Percentiles rank a stretch among this genome's conserved stretches.
phyloP scores from a whole-genome alignment of 2,888 invertebrate genomes.

The Sthenelais limicola region DNA sequence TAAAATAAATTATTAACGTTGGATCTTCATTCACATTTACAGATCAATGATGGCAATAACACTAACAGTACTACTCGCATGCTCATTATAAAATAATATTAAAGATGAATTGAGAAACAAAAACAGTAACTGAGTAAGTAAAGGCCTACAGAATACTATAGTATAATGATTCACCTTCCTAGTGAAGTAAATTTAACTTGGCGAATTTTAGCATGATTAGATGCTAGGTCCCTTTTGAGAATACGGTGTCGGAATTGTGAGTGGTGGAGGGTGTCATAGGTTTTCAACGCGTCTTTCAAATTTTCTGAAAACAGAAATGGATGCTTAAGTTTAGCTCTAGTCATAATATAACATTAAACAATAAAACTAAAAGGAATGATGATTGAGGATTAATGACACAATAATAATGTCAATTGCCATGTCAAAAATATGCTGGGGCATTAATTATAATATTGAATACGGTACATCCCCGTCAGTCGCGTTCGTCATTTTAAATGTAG shows the following conservation, averaged over 20 bases:
- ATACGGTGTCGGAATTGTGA: constrained; percentile 36
- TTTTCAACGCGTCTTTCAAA: constrained; percentile 19
- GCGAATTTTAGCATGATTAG: background rate
- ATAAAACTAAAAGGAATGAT: background rate
- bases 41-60: too few relatives aligned
- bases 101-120: too few relatives aligned
- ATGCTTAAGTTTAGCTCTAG: background rate
- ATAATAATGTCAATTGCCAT: background rate
- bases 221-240: constrained; percentile 21
- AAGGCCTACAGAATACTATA: too few relatives aligned
- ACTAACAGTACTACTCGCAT: too few relatives aligned
- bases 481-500: too few relatives aligned
- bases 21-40: too few relatives aligned
- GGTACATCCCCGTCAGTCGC: too few relatives aligned
- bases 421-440: background rate
- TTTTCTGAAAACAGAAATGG: constrained; percentile 4
- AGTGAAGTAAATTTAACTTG: constrained; percentile 38
- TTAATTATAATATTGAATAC: too few relatives aligned
- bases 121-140: too few relatives aligned
- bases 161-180: constrained; percentile 41
- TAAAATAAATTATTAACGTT: too few relatives aligned
- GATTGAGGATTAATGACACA: background rate
- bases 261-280: constrained; percentile 40
- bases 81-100: too few relatives aligned
- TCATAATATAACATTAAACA: background rate